Evolutionary conservation across 2,888 invertebrate genomes (phyloP), one percentile per base, ranked within the genome.

Genomic region (Aspidiotus destructor): DNA sequence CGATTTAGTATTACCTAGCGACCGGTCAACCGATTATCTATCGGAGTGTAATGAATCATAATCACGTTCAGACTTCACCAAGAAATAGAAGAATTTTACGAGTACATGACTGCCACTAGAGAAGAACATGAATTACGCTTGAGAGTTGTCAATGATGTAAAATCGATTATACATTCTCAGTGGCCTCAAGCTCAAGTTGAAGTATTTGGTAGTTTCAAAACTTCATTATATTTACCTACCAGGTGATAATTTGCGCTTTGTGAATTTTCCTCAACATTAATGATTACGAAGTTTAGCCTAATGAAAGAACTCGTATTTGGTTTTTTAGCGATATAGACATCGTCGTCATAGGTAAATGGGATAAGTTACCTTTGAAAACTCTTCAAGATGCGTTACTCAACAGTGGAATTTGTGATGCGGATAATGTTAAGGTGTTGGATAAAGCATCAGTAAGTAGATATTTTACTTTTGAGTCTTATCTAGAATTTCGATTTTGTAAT

Each of bases 181-280:
- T 97, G 95, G 94, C 92, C 93, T 70, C 87, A 90, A 76, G 93
- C 96, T 70, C 84, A 90, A 78, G 95, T 98, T 73, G 94, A 97
- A 81, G 90, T 97, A 75, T 99, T 98, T 82, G 98, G 98, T 75
- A 96, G 96, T 76, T 97, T 96, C 81, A 86, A 93, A 74, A 98
- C 98, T 72, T 95, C 95, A 69, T 86, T 99, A 73, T 99, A 97
- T 81, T 84, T 99, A 77, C 98, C 98, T 73, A 97, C 97, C 76
- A 95, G 95, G 85, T 85, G 77, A 72, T 28, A 28, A 28, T 28
- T 28, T 28, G 28, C 28, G 8, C 8, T 7, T 53, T 3, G n/a
- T 17, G 8, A 16, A 57, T 44, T 8, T 44, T 10, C 28, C 13
- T 41, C 7, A n/a, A 61, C n/a, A 11, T 7, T 41, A 41, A 8